Evolutionary conservation across 2,113 vertebrate species (phyloP).

Genomic region (Sclerurus mexicanus): DNA sequence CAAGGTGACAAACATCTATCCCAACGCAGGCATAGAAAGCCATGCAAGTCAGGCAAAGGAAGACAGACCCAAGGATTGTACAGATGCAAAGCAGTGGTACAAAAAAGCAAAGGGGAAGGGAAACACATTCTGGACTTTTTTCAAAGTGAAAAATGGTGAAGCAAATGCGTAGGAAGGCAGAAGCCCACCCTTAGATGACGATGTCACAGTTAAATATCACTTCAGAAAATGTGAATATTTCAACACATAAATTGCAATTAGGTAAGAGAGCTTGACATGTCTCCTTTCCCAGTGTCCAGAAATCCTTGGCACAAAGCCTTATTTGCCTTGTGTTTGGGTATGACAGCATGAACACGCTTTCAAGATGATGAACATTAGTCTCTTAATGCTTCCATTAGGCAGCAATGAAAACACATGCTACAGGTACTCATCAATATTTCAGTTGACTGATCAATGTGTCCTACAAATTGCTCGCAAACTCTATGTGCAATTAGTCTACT

Average conservation of each 20-base stretch:
- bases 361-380: not conserved
- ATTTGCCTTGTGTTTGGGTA: not conserved
- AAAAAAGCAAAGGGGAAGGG: not conserved
- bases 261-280: not conserved
- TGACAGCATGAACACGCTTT: rapidly evolving
- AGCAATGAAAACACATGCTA: not conserved
- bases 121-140: not conserved
- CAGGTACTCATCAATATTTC: conserved; percentile 10
- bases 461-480: not conserved
- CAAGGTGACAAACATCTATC: not conserved
- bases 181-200: not conserved
- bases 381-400: not conserved
- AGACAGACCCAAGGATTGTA: not conserved
- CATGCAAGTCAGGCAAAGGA: not conserved
- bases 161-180: not conserved
- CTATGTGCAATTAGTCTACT: not conserved
- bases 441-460: not conserved
- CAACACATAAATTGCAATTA: not conserved
- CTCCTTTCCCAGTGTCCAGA: not conserved
- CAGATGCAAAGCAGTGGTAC: not conserved
- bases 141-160: not conserved
- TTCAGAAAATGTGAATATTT: not conserved
- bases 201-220: not conserved
- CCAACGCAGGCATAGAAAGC: rapidly evolving
- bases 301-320: not conserved